Evolutionary conservation across 2,113 vertebrate genomes (phyloP), one percentile per base, ranked within the genome.

Genomic region (Ariopsis seemanni): DNA sequence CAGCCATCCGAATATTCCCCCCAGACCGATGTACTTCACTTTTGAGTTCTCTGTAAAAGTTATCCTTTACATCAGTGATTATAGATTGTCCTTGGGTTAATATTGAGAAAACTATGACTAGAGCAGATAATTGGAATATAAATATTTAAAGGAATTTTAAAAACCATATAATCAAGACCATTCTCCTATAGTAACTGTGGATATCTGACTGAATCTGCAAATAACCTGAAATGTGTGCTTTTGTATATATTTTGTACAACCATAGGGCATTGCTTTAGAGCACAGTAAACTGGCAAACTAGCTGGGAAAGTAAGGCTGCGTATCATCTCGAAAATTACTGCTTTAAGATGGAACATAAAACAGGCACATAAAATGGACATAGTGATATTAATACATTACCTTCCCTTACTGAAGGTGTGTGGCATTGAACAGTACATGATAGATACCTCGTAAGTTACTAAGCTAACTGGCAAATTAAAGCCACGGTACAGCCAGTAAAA

Each of bases 21-120:
- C 1, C 18, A 60, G 79, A 60, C 55, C 27, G 9, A 10, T 57
- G 53, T 57, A 57, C 25, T 81, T 81, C 52, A 42, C 17, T 57
- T 42, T 42, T 22, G 22, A 79, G 15, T 81, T 81, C 79, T 34
- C 79, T 34, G 27, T 11, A 60, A 81, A 81, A 60, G 17, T 42
- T 81, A 22, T 22, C 60, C 27, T 80, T 58, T 5, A 58, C 27
- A 34, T 80, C 78, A 80, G 78, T 80, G 27, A 58, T 55, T 55
- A n/a, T 14, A 58, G 78, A 34, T 15, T 58, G 78, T 80, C 55
- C 78, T 80, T 58, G 78, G 58, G 17, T 55, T 71, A 53, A 84
- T 42, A 84, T 53, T 71, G 82, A 84, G 20, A 71, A 84, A 71
- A 55, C 48, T 71, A 34, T 20, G 25, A 30, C 53, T 34, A 80